These are phyloP conservation scores for Sebastes hubbsi DNA, from an alignment of 2,797 vertebrate genomes.

Conservation along the genomic window DNA sequence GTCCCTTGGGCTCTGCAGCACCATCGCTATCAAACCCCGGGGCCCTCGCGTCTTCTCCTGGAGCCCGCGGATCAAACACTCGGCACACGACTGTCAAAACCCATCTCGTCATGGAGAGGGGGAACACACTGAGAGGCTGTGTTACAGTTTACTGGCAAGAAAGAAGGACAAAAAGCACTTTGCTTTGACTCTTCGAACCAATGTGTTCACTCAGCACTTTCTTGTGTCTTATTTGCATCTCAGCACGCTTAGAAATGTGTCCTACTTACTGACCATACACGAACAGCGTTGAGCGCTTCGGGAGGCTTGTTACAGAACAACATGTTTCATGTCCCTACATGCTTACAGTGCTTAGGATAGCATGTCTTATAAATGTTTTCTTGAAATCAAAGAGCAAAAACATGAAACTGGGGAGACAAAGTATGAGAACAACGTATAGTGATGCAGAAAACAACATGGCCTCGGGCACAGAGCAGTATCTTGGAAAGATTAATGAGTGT, in stretches of 20 bases:
- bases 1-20: slow-evolving; percentile 40
- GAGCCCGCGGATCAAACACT: slow-evolving; percentile 51
- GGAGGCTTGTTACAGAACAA: slow-evolving; percentile 25
- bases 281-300: background rate
- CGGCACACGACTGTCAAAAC: slow-evolving; percentile 56
- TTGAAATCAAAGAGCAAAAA: slow-evolving; percentile 20
- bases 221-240: slow-evolving; percentile 20
- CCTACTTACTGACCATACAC: slow-evolving; percentile 53
- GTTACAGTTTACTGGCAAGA: slow-evolving; percentile 29
- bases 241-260: slow-evolving; percentile 51
- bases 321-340: background rate
- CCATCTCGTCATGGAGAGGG: slow-evolving; percentile 28
- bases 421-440: slow-evolving; percentile 12
- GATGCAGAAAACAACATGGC: slow-evolving; percentile 40
- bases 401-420: slow-evolving; percentile 8
- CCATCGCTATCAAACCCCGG: slow-evolving; percentile 44
- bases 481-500: slow-evolving; percentile 74
- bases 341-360: background rate
- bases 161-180: slow-evolving; percentile 24
- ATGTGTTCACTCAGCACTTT: slow-evolving; percentile 47
- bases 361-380: slow-evolving; percentile 13
- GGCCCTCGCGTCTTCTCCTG: slow-evolving; percentile 30
- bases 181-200: slow-evolving; percentile 17
- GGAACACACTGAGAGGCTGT: slow-evolving; percentile 24
- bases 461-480: slow-evolving; percentile 29